Evolutionary conservation across 37 sponge, comb jelly and placozoan species (phyloP).

Genomic region (Oopsacas minuta): DNA sequence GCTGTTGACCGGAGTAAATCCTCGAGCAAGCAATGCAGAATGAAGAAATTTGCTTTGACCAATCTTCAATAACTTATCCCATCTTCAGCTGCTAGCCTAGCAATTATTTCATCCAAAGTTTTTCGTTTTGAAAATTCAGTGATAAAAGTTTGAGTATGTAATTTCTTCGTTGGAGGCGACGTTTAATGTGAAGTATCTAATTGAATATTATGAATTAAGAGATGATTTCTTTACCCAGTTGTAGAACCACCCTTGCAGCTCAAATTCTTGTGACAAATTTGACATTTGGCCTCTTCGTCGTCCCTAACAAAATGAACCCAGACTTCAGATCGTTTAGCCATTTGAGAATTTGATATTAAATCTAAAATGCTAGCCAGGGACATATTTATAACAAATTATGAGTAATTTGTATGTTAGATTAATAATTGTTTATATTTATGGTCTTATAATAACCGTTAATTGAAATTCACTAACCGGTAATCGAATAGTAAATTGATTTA

Average conservation of each 20-base stretch:
- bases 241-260: not conserved
- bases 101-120: not conserved
- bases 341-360: too few relatives aligned
- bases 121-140: not conserved
- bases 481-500: not conserved
- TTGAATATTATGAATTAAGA: not conserved
- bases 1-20: not conserved
- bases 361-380: too few relatives aligned
- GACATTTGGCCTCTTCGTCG: not conserved
- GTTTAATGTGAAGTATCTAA: not conserved
- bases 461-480: not conserved
- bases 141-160: not conserved
- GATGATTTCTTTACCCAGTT: not conserved
- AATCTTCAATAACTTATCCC: not conserved
- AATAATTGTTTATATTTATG: not conserved
- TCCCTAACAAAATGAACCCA: not conserved
- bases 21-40: not conserved
- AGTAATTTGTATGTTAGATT: not conserved
- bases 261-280: not conserved
- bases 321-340: not conserved
- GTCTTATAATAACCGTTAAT: not conserved
- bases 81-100: not conserved
- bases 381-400: not conserved
- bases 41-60: not conserved
- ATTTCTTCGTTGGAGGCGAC: not conserved